Evolutionary conservation across 2,113 vertebrate species (phyloP).

Genomic region (Heptranchias perlo): DNA sequence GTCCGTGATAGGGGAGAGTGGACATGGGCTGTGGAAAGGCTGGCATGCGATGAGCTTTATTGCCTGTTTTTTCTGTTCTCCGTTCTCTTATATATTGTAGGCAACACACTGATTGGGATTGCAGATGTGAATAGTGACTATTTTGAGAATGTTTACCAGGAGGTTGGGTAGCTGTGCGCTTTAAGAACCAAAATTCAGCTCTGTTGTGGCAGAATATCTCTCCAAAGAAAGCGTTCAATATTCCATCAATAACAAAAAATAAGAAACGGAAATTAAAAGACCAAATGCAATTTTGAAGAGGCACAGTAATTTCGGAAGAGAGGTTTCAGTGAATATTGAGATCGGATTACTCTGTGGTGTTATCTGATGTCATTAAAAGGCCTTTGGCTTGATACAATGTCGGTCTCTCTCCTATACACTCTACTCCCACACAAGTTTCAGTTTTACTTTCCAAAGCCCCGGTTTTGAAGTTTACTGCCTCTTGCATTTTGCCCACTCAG

Average conservation of each 20-base stretch:
- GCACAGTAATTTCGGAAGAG: slow-evolving; percentile 28
- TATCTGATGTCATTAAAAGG: slow-evolving; percentile 13
- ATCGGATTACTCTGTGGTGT: neutral
- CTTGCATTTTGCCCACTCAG: neutral
- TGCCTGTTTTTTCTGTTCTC: neutral
- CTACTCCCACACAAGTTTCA: neutral
- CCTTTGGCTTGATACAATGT: neutral
- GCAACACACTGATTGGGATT: too few relatives aligned
- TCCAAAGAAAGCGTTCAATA: neutral
- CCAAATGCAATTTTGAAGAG: neutral
- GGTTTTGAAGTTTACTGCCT: neutral
- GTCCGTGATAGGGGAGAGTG: too few relatives aligned
- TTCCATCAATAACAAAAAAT: slow-evolving; percentile 20
- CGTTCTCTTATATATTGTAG: neutral
- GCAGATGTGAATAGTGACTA: too few relatives aligned
- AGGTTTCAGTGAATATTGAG: slow-evolving; percentile 18
- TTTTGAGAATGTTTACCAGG: neutral
- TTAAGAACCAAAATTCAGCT: neutral
- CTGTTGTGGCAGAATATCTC: slow-evolving; percentile 14
- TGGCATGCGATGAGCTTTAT: neutral
- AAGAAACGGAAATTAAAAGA: neutral
- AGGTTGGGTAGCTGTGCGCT: neutral
- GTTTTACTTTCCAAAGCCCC: slow-evolving; percentile 11
- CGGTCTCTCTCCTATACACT: neutral
- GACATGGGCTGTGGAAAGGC: neutral